phyloP scores from a whole-genome alignment of 2,888 invertebrate species.

The Ganaspis brasiliensis region DNA sequence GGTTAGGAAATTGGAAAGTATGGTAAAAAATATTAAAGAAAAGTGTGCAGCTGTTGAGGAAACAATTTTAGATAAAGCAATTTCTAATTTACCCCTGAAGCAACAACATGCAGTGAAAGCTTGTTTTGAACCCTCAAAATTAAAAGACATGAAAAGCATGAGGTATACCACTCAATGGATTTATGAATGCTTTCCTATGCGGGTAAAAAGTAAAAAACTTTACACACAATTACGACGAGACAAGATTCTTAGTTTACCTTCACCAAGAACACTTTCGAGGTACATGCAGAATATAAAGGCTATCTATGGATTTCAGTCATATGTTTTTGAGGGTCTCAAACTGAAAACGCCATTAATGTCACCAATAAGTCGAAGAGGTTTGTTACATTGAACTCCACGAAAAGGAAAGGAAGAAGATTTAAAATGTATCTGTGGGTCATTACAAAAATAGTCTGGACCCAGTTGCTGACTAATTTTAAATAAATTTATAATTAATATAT shows the following conservation, averaged over 20 bases:
- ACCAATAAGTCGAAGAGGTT: not conserved
- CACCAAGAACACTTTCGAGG: not conserved
- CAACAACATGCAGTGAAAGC: not conserved
- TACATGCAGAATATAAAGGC: not conserved
- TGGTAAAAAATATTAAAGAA: not conserved
- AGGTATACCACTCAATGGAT: not conserved
- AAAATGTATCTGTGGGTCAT: no score
- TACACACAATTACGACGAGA: not conserved
- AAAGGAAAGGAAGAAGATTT: no score
- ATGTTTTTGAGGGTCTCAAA: not conserved
- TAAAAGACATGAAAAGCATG: not conserved
- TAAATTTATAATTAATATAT: no score
- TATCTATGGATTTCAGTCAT: not conserved
- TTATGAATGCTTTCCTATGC: not conserved
- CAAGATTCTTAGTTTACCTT: not conserved
- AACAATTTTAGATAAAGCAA: not conserved
- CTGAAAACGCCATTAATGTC: not conserved
- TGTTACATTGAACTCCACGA: no score
- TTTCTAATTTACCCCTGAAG: not conserved
- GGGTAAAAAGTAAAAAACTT: constrained; percentile 5
- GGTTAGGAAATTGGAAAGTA: no score
- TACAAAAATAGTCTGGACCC: no score
- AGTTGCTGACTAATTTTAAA: no score
- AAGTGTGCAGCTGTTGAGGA: not conserved
- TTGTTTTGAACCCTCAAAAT: not conserved